phyloP scores from a whole-genome alignment of 2,888 invertebrate species.

The Drosophila vallismaia region DNA sequence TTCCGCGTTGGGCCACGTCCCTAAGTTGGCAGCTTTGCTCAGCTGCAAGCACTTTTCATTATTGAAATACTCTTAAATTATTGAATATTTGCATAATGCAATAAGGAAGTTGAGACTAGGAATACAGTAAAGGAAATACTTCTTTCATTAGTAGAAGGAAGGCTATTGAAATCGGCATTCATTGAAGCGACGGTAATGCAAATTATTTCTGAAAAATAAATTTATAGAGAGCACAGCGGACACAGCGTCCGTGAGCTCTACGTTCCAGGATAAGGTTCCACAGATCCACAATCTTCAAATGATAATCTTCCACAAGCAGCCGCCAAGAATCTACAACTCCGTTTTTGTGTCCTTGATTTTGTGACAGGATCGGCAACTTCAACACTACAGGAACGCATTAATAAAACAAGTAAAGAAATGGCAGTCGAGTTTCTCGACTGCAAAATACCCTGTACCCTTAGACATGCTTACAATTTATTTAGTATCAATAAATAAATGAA shows the following conservation, averaged over 20 bases:
- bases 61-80: conserved; percentile 51
- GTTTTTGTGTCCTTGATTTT: too few species aligned
- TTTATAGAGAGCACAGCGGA: neutral
- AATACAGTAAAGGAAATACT: conserved; percentile 11
- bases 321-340: too few species aligned
- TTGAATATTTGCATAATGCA: conserved; percentile 56
- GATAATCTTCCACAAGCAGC: too few species aligned
- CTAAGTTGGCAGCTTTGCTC: conserved; percentile 14
- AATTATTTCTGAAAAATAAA: neutral
- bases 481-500: too few species aligned
- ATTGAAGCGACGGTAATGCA: neutral
- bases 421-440: too few species aligned
- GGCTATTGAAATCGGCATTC: neutral
- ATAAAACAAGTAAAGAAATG: too few species aligned
- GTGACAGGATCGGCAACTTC: too few species aligned
- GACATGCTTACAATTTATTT: too few species aligned
- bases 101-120: conserved; percentile 20
- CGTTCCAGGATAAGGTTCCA: too few species aligned
- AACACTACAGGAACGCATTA: too few species aligned
- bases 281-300: too few species aligned
- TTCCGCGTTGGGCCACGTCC: conserved; percentile 37
- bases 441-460: too few species aligned
- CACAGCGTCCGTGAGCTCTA: neutral
- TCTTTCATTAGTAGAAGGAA: conserved; percentile 9
- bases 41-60: conserved; percentile 50